phyloP scores from a whole-genome alignment of 2,797 vertebrate genomes.

The Falco berigora region DNA sequence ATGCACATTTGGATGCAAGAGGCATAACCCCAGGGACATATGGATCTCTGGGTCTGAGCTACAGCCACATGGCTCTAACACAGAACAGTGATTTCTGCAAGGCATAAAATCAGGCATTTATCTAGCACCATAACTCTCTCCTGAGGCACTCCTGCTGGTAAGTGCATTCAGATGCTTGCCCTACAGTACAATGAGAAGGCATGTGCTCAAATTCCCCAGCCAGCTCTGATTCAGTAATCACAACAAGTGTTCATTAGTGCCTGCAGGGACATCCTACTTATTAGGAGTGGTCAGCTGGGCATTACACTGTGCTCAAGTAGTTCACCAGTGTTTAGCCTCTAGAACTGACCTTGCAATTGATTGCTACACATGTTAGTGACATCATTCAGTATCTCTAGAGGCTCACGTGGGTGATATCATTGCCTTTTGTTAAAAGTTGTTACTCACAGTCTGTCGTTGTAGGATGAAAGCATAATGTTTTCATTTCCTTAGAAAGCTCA shows the following conservation, averaged over 20 bases:
- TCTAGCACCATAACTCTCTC: background rate
- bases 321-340: background rate
- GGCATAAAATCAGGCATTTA: constrained; percentile 1
- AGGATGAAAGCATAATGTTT: background rate
- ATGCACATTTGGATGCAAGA: background rate
- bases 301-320: background rate
- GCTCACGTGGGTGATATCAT: background rate
- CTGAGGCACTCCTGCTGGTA: background rate
- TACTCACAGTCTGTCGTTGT: background rate
- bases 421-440: background rate
- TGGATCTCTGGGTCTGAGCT: background rate
- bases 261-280: constrained; percentile 20
- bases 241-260: constrained; percentile 35
- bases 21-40: background rate
- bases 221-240: constrained; percentile 43
- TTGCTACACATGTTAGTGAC: background rate
- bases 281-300: constrained; percentile 49
- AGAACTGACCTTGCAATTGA: background rate
- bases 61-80: background rate
- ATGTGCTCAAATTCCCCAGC: background rate
- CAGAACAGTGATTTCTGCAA: background rate
- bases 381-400: background rate
- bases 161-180: background rate
- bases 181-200: background rate
- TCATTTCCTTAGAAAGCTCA: background rate